phyloP scores from a whole-genome alignment of 2,888 invertebrate genomes.

The Brachyopa scutellaris region DNA sequence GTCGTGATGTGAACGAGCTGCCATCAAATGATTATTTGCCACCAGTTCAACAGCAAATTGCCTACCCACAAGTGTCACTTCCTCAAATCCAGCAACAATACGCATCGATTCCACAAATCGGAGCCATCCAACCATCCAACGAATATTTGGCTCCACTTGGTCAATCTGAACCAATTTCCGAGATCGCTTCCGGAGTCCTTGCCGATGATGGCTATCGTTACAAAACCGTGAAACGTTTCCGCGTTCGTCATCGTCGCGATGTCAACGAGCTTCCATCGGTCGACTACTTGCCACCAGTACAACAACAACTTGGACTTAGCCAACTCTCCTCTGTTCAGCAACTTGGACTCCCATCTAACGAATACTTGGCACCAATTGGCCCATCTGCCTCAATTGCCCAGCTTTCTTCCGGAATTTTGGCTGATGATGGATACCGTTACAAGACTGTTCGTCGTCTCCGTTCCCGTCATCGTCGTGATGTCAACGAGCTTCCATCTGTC shows the following conservation, averaged over 20 bases:
- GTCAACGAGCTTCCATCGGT: slow-evolving; percentile 76
- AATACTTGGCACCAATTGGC: slow-evolving; percentile 68
- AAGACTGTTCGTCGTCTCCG: slow-evolving; percentile 49
- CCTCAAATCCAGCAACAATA: not conserved
- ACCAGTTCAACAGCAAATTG: not conserved
- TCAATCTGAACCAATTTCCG: slow-evolving; percentile 10
- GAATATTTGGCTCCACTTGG: slow-evolving; percentile 53
- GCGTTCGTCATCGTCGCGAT: slow-evolving; percentile 77
- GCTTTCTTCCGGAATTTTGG: slow-evolving; percentile 13
- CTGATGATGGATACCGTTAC: slow-evolving; percentile 69
- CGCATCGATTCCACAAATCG: slow-evolving; percentile 55
- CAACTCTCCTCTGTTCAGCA: not conserved
- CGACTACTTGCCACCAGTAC: slow-evolving; percentile 75
- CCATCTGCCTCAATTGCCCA: not conserved
- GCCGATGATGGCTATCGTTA: slow-evolving; percentile 72
- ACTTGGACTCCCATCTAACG: slow-evolving; percentile 42
- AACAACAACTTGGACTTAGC: not conserved
- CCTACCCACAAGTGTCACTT: slow-evolving; percentile 16
- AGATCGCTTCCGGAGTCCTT: slow-evolving; percentile 27
- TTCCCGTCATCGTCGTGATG: slow-evolving; percentile 73
- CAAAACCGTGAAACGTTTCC: slow-evolving; percentile 51
- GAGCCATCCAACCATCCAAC: slow-evolving; percentile 70
- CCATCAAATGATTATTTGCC: slow-evolving; percentile 44
- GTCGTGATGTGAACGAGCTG: slow-evolving; percentile 75
- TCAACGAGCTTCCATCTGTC: slow-evolving; percentile 73